Evolutionary conservation across 2,797 vertebrate genomes (phyloP).

Genomic region (Alosa sapidissima): DNA sequence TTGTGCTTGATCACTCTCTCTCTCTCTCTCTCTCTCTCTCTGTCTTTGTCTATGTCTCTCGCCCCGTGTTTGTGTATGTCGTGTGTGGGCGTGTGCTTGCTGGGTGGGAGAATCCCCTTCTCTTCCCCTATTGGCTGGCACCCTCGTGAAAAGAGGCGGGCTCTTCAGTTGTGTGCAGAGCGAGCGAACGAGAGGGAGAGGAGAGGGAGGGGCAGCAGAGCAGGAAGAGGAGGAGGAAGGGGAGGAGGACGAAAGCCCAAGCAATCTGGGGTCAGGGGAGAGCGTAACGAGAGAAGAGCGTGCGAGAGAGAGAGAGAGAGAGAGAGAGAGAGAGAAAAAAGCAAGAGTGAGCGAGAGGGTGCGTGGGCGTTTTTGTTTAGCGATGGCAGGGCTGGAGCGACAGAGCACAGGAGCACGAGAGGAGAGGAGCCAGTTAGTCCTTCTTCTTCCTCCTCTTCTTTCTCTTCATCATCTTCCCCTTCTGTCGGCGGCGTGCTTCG

Average conservation of each 20-base stretch:
- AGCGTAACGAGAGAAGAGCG: conserved; percentile 53
- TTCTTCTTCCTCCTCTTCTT: background rate
- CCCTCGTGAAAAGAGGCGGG: conserved; percentile 64
- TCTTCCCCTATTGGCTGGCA: conserved; percentile 70
- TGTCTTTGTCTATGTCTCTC: too few species aligned
- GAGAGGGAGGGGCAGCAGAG: background rate
- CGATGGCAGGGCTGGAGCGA: conserved; percentile 78
- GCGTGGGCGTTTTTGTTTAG: conserved; percentile 87
- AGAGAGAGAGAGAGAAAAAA: background rate
- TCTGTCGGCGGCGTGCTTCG: conserved; percentile 13
- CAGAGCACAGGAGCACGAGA: conserved; percentile 64
- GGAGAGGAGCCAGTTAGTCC: conserved; percentile 14
- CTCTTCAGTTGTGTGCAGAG: conserved; percentile 59
- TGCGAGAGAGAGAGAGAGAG: too few species aligned
- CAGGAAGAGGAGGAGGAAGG: too few species aligned
- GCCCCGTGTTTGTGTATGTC: conserved; percentile 67
- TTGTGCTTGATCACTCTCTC: conserved; percentile 35
- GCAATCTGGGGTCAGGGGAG: conserved; percentile 75
- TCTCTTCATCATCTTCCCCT: background rate
- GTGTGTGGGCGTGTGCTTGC: conserved; percentile 73
- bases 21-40: too few species aligned
- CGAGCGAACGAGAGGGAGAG: conserved; percentile 27
- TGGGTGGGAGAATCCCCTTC: conserved; percentile 69
- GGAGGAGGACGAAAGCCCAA: conserved; percentile 53
- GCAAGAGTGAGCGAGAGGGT: conserved; percentile 49